Conservation (phyloP, 64 coral and sea anemone genomes). For the Exaiptasia diaphana region DNA sequence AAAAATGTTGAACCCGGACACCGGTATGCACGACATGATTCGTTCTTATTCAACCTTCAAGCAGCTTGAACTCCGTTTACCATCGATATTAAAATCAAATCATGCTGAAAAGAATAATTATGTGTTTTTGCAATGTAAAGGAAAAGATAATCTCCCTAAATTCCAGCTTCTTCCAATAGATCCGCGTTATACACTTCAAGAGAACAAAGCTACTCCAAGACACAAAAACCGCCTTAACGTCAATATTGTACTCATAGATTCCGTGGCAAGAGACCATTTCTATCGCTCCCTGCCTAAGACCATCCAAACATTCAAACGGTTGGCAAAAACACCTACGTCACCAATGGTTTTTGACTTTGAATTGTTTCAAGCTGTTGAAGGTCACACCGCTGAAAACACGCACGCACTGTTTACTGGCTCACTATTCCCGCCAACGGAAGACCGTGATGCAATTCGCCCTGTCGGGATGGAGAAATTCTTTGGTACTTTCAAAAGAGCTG, state of each 20-base stretch:
- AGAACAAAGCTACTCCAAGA: background rate
- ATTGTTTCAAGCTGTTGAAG: slow-evolving; percentile 73
- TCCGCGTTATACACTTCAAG: slow-evolving; percentile 40
- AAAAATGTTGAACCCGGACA: background rate
- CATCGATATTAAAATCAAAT: background rate
- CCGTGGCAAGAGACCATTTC: slow-evolving; percentile 57
- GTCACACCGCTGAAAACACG: slow-evolving; percentile 61
- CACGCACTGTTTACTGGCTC: slow-evolving; percentile 61
- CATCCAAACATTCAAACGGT: slow-evolving; percentile 43
- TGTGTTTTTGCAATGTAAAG: slow-evolving; percentile 54
- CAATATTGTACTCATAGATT: background rate
- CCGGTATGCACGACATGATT: background rate
- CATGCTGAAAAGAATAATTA: slow-evolving; percentile 42
- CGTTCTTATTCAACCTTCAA: background rate
- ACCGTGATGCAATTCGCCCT: background rate
- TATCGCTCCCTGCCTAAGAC: slow-evolving; percentile 69
- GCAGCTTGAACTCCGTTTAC: slow-evolving; percentile 26
- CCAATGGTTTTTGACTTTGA: slow-evolving; percentile 68
- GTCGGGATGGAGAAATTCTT: slow-evolving; percentile 59
- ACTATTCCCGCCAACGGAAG: slow-evolving; percentile 22
- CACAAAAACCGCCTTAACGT: slow-evolving; percentile 54
- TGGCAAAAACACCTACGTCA: background rate
- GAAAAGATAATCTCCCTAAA: background rate
- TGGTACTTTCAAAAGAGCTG: slow-evolving; percentile 57
- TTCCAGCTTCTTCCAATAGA: slow-evolving; percentile 55